Evolutionary conservation across 2,888 invertebrate genomes (phyloP).

Genomic region (Leucophora obtusa): DNA sequence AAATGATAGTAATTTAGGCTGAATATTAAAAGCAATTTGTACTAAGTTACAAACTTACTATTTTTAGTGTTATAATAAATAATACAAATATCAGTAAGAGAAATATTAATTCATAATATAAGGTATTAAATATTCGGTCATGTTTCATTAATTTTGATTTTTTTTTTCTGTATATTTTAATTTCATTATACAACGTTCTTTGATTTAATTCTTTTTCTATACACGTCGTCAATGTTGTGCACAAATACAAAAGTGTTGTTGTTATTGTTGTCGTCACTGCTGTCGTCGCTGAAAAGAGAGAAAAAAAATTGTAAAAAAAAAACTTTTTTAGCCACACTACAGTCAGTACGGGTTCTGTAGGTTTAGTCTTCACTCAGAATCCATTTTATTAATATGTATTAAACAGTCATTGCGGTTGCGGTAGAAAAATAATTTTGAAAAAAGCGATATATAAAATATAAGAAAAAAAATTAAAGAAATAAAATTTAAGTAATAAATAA

Average conservation of each 20-base stretch:
- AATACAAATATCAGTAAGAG: no score
- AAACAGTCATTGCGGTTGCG: conserved; percentile 63
- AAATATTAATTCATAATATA: no score
- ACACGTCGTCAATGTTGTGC: conserved; percentile 39
- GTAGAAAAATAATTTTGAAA: conserved; percentile 29
- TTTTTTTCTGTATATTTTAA: conserved; percentile 7
- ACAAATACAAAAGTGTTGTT: conserved; percentile 21
- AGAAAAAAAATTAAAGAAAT: conserved; percentile 28
- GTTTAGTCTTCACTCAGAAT: conserved; percentile 64
- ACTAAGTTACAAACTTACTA: no score
- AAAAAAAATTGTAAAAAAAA: conserved; percentile 22
- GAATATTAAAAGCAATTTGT: no score
- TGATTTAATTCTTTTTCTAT: conserved; percentile 57
- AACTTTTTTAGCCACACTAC: conserved; percentile 57
- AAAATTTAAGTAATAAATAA: conserved; percentile 14
- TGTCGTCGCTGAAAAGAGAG: conserved; percentile 52
- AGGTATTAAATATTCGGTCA: not conserved
- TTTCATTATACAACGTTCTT: conserved; percentile 44
- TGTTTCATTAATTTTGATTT: conserved; percentile 2
- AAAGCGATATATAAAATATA: not conserved
- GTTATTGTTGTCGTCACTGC: conserved; percentile 43
- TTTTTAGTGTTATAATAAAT: no score
- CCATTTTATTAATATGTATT: conserved; percentile 63
- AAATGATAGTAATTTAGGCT: no score
- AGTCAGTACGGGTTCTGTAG: conserved; percentile 60